Evolutionary conservation across 2,113 vertebrate species (phyloP), one percentile per base, ranked within the genome.

Genomic region (Marmota monax): DNA sequence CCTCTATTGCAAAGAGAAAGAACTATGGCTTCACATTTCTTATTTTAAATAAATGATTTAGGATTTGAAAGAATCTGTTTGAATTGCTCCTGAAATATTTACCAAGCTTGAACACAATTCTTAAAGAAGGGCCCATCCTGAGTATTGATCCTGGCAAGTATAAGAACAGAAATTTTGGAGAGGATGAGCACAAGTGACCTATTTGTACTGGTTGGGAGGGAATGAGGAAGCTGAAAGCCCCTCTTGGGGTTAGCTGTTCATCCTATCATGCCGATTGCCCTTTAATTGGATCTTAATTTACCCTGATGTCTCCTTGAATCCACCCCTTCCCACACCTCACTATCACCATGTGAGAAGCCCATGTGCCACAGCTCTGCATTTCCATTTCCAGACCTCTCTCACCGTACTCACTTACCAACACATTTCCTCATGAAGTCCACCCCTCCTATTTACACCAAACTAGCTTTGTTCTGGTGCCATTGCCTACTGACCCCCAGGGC

Each of bases 51-150:
- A 80, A 88, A 69, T 82, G n/a, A 90, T 45, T 80, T 61, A 17
- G 25, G 25, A 83, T 90, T 96, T 27, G 42, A 86, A 96, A 67
- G 5, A 92, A 92, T 80, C 23, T n/a, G 6, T 84, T 87, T 77
- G 74, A 90, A 84, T 82, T 84, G 9, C 84, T 96, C 69, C 79
- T 94, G 76, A 89, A 96, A 90, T 92, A 95, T 32, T 95, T 77
- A 78, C 25, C 42, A 79, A 58, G 34, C 29, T 42, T 56, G 11
- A 80, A 76, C 65, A 53, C 39, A 80, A 17, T 61, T 65, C 25
- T 88, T 85, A 86, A 34, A 93, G 73, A 88, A 77, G 34, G 65
- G 7, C 1, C 29, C 11, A 42, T 65, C 8, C 69, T 18, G 29
- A 18, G 69, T 74, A 96, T 14, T 45, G 84, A 84, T 39, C 84